A percentile compares a stretch with the other conserved stretches of the same genome.
These are phyloP conservation scores for Pteruthius melanotis DNA, from an alignment of 2,113 vertebrate genomes.

Conservation along the genomic window DNA sequence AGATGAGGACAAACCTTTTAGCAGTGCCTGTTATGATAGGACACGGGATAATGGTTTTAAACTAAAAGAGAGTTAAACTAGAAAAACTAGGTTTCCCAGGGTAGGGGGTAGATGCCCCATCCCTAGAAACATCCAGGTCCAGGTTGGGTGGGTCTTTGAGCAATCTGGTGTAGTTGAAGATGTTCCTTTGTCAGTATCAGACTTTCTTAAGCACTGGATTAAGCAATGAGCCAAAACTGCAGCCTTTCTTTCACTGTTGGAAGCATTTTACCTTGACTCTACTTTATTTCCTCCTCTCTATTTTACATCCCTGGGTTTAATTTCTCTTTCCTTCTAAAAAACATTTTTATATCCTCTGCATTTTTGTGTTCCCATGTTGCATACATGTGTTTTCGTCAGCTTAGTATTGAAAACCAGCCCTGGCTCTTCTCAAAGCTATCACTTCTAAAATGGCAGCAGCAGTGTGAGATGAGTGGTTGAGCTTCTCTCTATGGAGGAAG, in stretches of 20 bases:
- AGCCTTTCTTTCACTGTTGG: not conserved
- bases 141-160: not conserved
- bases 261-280: not conserved
- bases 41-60: not conserved
- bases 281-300: not conserved
- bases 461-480: not conserved
- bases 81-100: not conserved
- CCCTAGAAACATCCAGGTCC: not conserved
- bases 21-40: not conserved
- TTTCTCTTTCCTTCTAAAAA: not conserved
- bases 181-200: not conserved
- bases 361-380: slow-evolving; percentile 7
- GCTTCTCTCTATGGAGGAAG: not conserved
- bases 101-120: not conserved
- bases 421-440: not conserved
- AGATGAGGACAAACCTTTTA: not conserved
- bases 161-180: not conserved
- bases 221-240: not conserved
- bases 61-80: not conserved
- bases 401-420: not conserved
- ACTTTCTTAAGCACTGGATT: not conserved
- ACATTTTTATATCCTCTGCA: not conserved
- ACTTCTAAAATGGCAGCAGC: not conserved
- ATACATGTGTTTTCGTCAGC: not conserved
- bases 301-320: not conserved